These are phyloP conservation scores for Iguana delicatissima DNA, from an alignment of 2,797 vertebrate species.

Conservation along the genomic window DNA sequence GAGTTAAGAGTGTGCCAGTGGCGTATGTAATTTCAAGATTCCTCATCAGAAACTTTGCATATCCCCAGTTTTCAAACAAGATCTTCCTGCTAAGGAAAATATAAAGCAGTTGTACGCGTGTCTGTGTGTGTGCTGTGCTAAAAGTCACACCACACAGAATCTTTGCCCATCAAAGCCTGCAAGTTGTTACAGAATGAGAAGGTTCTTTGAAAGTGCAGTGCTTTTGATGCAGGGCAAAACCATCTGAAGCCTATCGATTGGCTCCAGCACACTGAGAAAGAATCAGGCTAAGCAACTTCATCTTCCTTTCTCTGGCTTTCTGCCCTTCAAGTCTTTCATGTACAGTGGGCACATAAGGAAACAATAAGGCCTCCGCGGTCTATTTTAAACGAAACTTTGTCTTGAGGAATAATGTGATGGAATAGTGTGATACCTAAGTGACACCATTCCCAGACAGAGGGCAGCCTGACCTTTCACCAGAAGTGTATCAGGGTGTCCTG, in stretches of 20 bases:
- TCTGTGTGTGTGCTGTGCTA: background rate
- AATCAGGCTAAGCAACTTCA: slow-evolving; percentile 8
- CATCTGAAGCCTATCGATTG: slow-evolving; percentile 14
- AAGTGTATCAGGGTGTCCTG: background rate
- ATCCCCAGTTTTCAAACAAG: slow-evolving; percentile 19
- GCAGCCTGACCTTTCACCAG: background rate
- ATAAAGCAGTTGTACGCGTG: background rate
- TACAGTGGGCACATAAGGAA: background rate
- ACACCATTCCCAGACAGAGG: background rate
- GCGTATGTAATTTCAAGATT: slow-evolving; percentile 24
- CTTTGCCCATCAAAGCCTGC: background rate
- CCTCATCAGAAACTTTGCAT: background rate
- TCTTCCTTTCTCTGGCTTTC: slow-evolving; percentile 14
- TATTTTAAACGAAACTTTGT: background rate
- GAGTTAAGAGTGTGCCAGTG: background rate
- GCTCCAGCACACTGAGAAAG: background rate
- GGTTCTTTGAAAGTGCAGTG: slow-evolving; percentile 32
- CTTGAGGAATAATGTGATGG: background rate
- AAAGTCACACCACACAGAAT: slow-evolving; percentile 24
- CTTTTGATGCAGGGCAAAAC: background rate
- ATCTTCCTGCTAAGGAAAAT: slow-evolving; percentile 30
- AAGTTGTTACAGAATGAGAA: slow-evolving; percentile 27
- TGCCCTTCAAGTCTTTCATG: slow-evolving; percentile 1
- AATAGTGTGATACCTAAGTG: background rate
- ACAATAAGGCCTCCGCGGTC: background rate